Conservation (phyloP, 2,888 invertebrate genomes). For the Elysia crispata region DNA sequence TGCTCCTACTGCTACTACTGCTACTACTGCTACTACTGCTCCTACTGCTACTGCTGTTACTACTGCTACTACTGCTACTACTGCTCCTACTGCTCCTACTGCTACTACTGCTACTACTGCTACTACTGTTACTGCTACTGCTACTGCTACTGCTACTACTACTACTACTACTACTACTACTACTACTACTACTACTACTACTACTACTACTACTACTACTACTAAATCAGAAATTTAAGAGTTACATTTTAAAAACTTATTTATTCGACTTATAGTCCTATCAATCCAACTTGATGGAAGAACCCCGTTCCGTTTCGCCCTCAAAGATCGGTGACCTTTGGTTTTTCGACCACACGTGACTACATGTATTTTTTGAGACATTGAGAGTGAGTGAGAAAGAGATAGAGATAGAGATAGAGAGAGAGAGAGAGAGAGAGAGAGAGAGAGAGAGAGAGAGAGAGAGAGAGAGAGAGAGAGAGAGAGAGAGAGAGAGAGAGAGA, state of each 20-base stretch:
- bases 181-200: constrained; percentile 20
- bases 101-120: no score
- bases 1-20: no score
- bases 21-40: constrained; percentile 12
- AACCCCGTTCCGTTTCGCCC: no score
- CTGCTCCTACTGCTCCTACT: no score
- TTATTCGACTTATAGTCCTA: background rate
- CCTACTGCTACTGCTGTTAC: background rate
- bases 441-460: constrained; percentile 36
- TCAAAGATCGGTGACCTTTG: background rate
- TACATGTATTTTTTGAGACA: background rate
- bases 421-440: constrained; percentile 26
- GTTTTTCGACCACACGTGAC: background rate
- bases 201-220: constrained; percentile 5
- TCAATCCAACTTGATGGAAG: no score
- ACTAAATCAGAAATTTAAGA: no score
- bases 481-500: constrained; percentile 11
- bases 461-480: constrained; percentile 25
- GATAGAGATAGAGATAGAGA: constrained; percentile 34
- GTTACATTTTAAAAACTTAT: background rate
- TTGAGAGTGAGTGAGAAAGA: constrained; percentile 20
- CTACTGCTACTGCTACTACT: background rate
- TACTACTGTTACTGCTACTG: background rate
- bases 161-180: constrained; percentile 16
- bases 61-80: background rate